phyloP scores from a whole-genome alignment of 2,888 invertebrate species.

The Leistus spinibarbis region DNA sequence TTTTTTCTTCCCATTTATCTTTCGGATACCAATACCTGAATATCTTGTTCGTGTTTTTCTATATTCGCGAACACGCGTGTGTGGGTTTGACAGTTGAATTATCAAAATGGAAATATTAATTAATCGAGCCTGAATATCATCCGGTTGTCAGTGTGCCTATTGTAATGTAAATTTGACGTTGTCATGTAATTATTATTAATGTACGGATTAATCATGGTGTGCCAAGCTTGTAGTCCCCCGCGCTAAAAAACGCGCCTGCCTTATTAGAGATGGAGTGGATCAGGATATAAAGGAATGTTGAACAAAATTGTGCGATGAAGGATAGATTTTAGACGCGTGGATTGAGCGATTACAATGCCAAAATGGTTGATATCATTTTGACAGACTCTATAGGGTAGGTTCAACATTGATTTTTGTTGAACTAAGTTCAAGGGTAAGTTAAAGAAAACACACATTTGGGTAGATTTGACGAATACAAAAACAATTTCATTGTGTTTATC shows the following conservation, averaged over 20 bases:
- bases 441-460: no score
- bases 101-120: slow-evolving; percentile 38
- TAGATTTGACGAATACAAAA: no score
- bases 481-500: no score
- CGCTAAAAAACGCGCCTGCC: background rate
- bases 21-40: background rate
- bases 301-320: background rate
- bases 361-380: background rate
- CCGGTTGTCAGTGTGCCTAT: slow-evolving; percentile 24
- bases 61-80: background rate
- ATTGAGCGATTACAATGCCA: background rate
- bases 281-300: background rate
- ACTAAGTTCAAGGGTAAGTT: no score
- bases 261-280: background rate
- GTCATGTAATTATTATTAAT: slow-evolving; percentile 25
- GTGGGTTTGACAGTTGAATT: slow-evolving; percentile 30
- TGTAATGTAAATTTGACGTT: slow-evolving; percentile 7
- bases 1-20: background rate
- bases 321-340: background rate
- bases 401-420: no score
- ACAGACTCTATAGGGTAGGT: no score
- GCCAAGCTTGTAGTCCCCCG: background rate
- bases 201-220: slow-evolving; percentile 9
- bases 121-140: slow-evolving; percentile 28
- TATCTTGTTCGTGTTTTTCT: background rate